Evolutionary conservation across 2,797 vertebrate species (phyloP).

Genomic region (Lithobates pipiens): DNA sequence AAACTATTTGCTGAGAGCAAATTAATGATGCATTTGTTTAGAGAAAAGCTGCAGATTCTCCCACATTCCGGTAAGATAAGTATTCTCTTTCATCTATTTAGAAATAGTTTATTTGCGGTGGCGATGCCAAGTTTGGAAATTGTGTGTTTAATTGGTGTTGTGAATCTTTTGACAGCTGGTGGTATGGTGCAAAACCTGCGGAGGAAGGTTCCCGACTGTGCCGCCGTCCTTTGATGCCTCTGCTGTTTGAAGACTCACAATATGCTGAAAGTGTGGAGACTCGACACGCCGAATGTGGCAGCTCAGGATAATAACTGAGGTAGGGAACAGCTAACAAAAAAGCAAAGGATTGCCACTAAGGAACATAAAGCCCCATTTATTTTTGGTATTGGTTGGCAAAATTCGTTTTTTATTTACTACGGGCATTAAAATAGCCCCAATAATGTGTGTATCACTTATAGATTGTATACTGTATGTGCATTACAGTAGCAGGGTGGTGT

Average conservation of each 20-base stretch:
- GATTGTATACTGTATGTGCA: too few relatives aligned
- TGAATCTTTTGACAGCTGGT: constrained; percentile 45
- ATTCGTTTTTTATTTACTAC: too few relatives aligned
- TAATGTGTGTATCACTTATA: too few relatives aligned
- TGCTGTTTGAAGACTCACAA: background rate
- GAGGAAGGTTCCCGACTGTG: background rate
- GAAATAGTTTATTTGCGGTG: constrained; percentile 59
- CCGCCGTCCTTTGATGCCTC: background rate
- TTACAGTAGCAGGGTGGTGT: too few relatives aligned
- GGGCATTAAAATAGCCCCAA: too few relatives aligned
- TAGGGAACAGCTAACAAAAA: too few relatives aligned
- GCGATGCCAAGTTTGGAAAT: constrained; percentile 43
- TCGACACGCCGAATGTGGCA: background rate
- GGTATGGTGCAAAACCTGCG: constrained; percentile 8
- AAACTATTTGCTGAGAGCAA: constrained; percentile 62
- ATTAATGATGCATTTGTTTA: constrained; percentile 61
- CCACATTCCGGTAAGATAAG: constrained; percentile 18
- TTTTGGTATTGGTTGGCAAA: too few relatives aligned
- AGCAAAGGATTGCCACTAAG: too few relatives aligned
- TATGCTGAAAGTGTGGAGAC: background rate
- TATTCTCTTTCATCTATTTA: constrained; percentile 60
- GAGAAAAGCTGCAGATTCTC: constrained; percentile 22
- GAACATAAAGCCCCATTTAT: too few relatives aligned
- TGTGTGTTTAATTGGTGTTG: constrained; percentile 37
- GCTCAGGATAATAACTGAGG: too few relatives aligned